Evolutionary conservation across 2,797 vertebrate species (phyloP).

Genomic region (Crenuchus spilurus): DNA sequence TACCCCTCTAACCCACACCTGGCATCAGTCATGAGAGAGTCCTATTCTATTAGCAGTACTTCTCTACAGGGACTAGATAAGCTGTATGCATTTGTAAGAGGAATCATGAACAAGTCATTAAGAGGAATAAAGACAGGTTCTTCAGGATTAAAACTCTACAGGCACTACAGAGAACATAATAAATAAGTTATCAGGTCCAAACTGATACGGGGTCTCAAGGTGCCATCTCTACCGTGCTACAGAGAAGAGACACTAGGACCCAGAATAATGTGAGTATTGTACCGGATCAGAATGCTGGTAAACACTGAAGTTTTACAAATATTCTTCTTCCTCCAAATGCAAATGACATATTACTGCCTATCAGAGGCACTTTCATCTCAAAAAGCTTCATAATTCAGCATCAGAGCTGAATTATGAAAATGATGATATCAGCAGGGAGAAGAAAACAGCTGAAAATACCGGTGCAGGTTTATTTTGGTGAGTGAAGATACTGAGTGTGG

Average conservation of each 20-base stretch:
- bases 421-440: not conserved
- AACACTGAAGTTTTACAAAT: not conserved
- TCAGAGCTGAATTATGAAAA: not conserved
- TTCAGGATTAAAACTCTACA: not conserved
- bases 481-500: conserved; percentile 12
- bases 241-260: not conserved
- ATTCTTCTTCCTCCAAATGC: not conserved
- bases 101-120: not conserved
- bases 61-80: too few species aligned
- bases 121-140: too few species aligned
- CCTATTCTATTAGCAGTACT: too few species aligned
- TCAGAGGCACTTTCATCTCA: not conserved
- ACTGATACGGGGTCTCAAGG: not conserved
- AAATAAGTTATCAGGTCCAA: too few species aligned
- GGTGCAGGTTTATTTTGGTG: conserved; percentile 5
- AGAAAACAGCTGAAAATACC: not conserved
- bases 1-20: too few species aligned
- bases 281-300: not conserved
- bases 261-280: not conserved
- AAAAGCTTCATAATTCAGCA: not conserved
- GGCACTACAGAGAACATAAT: too few species aligned
- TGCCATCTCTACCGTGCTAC: not conserved
- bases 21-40: too few species aligned
- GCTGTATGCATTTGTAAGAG: too few species aligned
- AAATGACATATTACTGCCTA: not conserved